Base-by-base conservation (phyloP, 2,797 vertebrate species). In the Hydrolagus colliei region DNA sequence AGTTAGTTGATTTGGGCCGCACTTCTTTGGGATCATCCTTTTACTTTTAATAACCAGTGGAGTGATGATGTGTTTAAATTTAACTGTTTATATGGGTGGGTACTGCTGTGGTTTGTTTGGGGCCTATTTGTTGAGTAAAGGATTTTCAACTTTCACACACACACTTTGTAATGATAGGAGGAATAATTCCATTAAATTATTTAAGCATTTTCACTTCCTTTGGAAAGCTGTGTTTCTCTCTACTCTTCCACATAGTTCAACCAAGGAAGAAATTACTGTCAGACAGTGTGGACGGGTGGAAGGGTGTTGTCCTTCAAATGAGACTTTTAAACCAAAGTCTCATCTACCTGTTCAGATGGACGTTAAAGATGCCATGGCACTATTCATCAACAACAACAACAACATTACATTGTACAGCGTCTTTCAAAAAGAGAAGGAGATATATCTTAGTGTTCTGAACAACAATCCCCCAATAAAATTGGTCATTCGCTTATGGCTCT, bases 51-150 rank as follows among this genome's bases (percentile, higher is more conserved):
- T 71, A 71, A 68, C 67, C 32, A 71, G 32, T 10, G 9, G 79
- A 84, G 65, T 84, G 79, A 71, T 71, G 32, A 35, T n/a, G 41
- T 71, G 79, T 52, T 84, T 71, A 84, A 52, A 84, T 84, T 41
- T 84, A 84, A 65, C 65, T 18, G 65, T 71, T 52, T 71, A 84
- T 41, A 35, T 32, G 79, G 65, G 79, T 71, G 65, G 65, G 71
- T 63, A 84, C 79, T 71, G 79, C 62, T 79, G 62, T 71, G 32
- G 79, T 68, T 71, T 0, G 65, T 67, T 84, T 16, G 10, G 63
- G 32, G n/a, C 65, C 14, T 68, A 18, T 9, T 67, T 52, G 41
- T 6, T 82, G 14, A 82, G 68, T 82, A 41, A 84, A 71, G 41
- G 10, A 84, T 14, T 52, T 6, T 6, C 41, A 52, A 52, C 41